A percentile compares a stretch with the other conserved stretches of the same genome.
These are phyloP conservation scores for Nomada fucata DNA, from an alignment of 2,888 invertebrate genomes.

Conservation along the genomic window DNA sequence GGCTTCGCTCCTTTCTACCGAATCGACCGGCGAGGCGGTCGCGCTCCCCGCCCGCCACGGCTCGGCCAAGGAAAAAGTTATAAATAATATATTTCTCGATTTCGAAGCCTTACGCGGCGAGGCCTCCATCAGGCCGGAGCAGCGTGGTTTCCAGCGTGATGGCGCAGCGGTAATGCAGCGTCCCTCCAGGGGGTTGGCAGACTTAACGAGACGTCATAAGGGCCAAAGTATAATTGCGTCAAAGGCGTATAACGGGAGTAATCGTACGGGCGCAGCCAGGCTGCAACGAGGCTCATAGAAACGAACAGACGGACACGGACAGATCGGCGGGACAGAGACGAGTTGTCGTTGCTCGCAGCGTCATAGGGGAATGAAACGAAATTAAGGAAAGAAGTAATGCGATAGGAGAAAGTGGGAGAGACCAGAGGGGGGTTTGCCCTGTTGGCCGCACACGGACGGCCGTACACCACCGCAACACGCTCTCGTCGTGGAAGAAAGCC, in stretches of 20 bases:
- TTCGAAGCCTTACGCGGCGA: conserved; percentile 25
- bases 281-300: conserved; percentile 51
- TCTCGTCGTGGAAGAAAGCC: conserved; percentile 39
- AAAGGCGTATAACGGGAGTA: conserved; percentile 76
- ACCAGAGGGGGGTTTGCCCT: conserved; percentile 35
- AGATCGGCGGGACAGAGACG: conserved; percentile 20
- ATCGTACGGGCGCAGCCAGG: conserved; percentile 66
- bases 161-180: conserved; percentile 57
- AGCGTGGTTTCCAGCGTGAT: conserved; percentile 51
- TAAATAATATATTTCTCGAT: conserved; percentile 56
- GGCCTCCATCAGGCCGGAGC: conserved; percentile 41
- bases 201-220: conserved; percentile 77
- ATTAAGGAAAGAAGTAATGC: conserved; percentile 74
- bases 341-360: conserved; percentile 20
- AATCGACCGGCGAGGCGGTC: background rate
- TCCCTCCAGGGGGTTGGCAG: conserved; percentile 60
- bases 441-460: conserved; percentile 17
- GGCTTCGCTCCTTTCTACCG: background rate
- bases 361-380: conserved; percentile 67
- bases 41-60: background rate
- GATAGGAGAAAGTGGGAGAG: conserved; percentile 56
- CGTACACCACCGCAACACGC: background rate
- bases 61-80: conserved; percentile 13
- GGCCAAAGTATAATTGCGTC: conserved; percentile 75
- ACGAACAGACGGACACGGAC: conserved; percentile 22